A percentile compares a stretch with the other conserved stretches of the same genome.
These are phyloP conservation scores for Aurelia sp. DNA, from an alignment of 30 jellyfish, hydroid and myxozoan genomes.

Conservation along the genomic window DNA sequence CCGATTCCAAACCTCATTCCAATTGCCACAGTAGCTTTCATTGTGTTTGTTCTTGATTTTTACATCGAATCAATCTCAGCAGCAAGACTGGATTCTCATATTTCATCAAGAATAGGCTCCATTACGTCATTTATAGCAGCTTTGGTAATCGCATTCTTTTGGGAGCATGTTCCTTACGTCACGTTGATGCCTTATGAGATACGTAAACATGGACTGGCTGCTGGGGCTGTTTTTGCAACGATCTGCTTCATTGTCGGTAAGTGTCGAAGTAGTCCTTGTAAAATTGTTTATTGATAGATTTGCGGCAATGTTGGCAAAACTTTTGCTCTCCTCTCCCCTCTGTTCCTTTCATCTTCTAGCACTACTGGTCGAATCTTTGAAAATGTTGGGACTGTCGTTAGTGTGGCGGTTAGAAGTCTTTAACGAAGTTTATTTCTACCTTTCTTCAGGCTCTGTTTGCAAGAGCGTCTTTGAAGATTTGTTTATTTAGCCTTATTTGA, in stretches of 20 bases:
- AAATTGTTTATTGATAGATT: neutral
- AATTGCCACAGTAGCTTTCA: constrained; percentile 23
- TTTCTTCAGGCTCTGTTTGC: too few species aligned
- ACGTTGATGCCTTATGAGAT: constrained; percentile 46
- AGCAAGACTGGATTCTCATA: constrained; percentile 57
- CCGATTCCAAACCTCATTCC: constrained; percentile 41
- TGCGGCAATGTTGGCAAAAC: too few species aligned
- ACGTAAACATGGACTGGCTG: constrained; percentile 67
- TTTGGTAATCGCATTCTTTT: constrained; percentile 48
- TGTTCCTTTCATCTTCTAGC: too few species aligned
- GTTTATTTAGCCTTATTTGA: too few species aligned
- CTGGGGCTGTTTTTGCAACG: constrained; percentile 82
- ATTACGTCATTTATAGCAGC: constrained; percentile 70
- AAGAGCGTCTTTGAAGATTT: too few species aligned
- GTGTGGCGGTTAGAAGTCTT: too few species aligned
- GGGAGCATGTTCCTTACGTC: constrained; percentile 73
- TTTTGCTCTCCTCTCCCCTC: too few species aligned
- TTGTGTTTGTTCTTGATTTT: constrained; percentile 72
- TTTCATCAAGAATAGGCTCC: constrained; percentile 61
- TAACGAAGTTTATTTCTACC: too few species aligned
- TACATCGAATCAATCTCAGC: constrained; percentile 73
- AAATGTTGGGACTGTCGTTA: too few species aligned
- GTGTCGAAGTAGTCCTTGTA: neutral
- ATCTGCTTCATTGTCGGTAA: constrained; percentile 68
- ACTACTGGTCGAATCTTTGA: too few species aligned